These are phyloP conservation scores for Cichlasoma orientale DNA, from an alignment of 2,797 vertebrate species.

Conservation along the genomic window DNA sequence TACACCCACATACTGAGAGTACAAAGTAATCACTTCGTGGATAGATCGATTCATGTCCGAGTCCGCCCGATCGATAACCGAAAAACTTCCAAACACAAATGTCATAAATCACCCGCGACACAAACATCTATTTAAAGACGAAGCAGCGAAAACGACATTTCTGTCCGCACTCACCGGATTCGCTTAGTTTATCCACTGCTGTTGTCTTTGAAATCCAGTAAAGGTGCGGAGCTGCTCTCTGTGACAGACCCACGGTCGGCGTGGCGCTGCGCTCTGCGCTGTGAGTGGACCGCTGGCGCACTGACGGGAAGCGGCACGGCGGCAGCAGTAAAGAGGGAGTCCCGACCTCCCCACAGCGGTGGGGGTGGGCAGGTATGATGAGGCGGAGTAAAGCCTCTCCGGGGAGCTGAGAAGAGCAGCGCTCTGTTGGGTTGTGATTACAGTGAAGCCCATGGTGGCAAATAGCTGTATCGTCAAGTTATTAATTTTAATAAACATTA, in stretches of 20 bases:
- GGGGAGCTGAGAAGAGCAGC: conserved; percentile 20
- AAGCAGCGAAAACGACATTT: not conserved
- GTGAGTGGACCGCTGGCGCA: conserved; percentile 52
- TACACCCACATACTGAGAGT: not conserved
- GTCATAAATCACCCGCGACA: not conserved
- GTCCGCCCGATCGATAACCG: not conserved
- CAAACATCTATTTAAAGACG: not conserved
- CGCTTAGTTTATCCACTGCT: conserved; percentile 31
- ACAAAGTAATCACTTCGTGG: not conserved
- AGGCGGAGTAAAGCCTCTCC: conserved; percentile 64
- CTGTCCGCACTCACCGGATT: conserved; percentile 47
- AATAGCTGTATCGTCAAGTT: not conserved
- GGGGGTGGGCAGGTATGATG: conserved; percentile 64
- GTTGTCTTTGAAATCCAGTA: conserved; percentile 13
- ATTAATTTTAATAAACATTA: not conserved
- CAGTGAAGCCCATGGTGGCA: not conserved
- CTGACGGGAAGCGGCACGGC: conserved; percentile 19
- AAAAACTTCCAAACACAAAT: conserved; percentile 24
- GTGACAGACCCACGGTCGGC: conserved; percentile 30
- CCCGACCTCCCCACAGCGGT: conserved; percentile 38
- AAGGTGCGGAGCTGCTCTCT: conserved; percentile 11
- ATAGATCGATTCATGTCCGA: conserved; percentile 5
- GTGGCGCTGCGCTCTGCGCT: conserved; percentile 55
- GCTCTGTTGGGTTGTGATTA: not conserved
- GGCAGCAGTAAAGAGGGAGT: conserved; percentile 40